These are phyloP conservation scores for Solenopsis fugax DNA, from an alignment of 1,140 invertebrate species.

Conservation along the genomic window DNA sequence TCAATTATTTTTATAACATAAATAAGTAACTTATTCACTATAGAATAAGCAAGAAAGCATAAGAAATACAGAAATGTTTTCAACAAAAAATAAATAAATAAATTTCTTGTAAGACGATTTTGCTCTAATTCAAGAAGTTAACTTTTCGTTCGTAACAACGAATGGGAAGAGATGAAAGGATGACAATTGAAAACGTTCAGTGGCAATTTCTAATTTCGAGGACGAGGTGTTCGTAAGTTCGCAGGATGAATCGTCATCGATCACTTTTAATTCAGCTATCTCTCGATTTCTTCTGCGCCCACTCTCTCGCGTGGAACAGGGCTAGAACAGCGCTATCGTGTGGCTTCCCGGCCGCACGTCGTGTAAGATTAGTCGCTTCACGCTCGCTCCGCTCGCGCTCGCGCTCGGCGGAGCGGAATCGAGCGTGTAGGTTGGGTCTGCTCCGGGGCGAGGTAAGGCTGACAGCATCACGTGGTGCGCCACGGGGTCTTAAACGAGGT, in stretches of 20 bases:
- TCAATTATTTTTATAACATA: slow-evolving; percentile 10
- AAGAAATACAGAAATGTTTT: not conserved
- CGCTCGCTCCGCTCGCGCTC: slow-evolving; percentile 13
- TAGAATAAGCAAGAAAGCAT: too few species aligned
- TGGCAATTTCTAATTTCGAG: not conserved
- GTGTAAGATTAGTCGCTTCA: slow-evolving; percentile 60
- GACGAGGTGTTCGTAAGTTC: not conserved
- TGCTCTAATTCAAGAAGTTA: not conserved
- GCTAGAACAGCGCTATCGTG: slow-evolving; percentile 18
- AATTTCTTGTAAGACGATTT: not conserved
- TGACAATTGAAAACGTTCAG: not conserved
- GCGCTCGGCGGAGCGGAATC: slow-evolving; percentile 48
- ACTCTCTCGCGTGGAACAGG: too few species aligned
- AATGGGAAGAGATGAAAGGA: not conserved
- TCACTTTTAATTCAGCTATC: slow-evolving; percentile 15
- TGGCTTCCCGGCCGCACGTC: slow-evolving; percentile 55
- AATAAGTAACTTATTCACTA: too few species aligned
- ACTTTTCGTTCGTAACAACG: not conserved
- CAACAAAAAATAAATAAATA: not conserved
- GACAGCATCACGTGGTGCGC: slow-evolving; percentile 82
- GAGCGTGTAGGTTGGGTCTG: slow-evolving; percentile 76
- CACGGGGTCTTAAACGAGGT: slow-evolving; percentile 84
- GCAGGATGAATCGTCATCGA: not conserved
- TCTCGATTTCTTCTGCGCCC: not conserved
- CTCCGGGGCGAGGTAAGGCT: slow-evolving; percentile 78